Conservation (phyloP, 2,113 vertebrate species). For the Hiodon alosoides region DNA sequence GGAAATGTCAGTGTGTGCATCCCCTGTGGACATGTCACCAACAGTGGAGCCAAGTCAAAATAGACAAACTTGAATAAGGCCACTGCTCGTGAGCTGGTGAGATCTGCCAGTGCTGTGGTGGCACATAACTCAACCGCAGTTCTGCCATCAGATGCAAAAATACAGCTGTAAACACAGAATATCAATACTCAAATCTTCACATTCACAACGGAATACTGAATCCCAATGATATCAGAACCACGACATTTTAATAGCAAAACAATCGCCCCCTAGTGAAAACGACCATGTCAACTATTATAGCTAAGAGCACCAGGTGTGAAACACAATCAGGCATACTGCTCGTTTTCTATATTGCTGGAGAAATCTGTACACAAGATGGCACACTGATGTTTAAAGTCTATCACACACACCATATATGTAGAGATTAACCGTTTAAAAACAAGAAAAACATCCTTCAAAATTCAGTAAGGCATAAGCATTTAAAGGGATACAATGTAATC, state of each 20-base stretch:
- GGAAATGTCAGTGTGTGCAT: not conserved
- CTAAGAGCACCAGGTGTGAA: constrained; percentile 18
- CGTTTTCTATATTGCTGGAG: constrained; percentile 28
- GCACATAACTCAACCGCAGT: not conserved
- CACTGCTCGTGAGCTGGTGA: constrained; percentile 26
- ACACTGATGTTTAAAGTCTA: constrained; percentile 31
- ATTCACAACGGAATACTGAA: constrained; percentile 12
- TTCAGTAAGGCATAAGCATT: constrained; percentile 36
- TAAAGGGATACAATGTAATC: constrained; percentile 39
- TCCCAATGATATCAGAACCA: constrained; percentile 16
- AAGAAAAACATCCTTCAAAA: constrained; percentile 26
- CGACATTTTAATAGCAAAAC: not conserved
- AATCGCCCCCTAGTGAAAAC: not conserved
- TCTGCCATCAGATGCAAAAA: constrained; percentile 12
- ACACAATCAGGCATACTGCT: constrained; percentile 17
- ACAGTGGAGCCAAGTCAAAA: constrained; percentile 28
- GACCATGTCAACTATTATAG: constrained; percentile 1
- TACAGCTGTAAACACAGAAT: constrained; percentile 46
- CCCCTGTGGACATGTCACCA: not conserved
- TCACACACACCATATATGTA: constrained; percentile 6
- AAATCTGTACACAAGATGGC: constrained; percentile 33
- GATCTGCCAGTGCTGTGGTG: not conserved
- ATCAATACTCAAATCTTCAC: constrained; percentile 27
- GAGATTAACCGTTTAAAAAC: constrained; percentile 19
- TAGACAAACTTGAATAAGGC: constrained; percentile 34